Evolutionary conservation across 2,797 vertebrate genomes (phyloP).

Genomic region (Heterohyrax brucei): DNA sequence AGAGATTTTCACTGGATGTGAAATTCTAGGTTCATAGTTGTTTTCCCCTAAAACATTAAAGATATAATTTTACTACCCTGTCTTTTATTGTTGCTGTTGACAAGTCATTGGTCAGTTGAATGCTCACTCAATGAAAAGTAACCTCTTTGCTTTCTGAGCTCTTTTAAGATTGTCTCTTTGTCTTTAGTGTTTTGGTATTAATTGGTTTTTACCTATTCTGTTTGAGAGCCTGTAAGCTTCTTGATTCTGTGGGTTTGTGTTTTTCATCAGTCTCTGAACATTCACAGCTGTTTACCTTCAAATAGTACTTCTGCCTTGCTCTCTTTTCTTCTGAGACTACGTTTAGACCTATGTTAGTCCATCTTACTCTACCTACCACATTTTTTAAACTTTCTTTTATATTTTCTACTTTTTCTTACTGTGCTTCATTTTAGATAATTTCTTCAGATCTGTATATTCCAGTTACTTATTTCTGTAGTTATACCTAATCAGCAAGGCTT

Average conservation of each 20-base stretch:
- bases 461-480: not conserved
- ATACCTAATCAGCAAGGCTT: not conserved
- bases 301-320: not conserved
- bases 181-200: not conserved
- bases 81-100: conserved; percentile 34
- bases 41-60: conserved; percentile 12
- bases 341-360: not conserved
- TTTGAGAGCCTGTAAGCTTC: conserved; percentile 10
- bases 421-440: conserved; percentile 23
- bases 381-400: not conserved
- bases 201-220: conserved; percentile 20
- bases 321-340: not conserved
- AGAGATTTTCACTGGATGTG: not conserved
- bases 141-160: not conserved
- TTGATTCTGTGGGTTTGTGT: not conserved
- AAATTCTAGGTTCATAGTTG: not conserved
- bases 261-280: conserved; percentile 6
- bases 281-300: not conserved
- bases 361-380: conserved; percentile 1
- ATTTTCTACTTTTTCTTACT: conserved; percentile 39
- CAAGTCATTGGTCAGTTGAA: conserved; percentile 17
- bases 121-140: conserved; percentile 15
- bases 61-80: conserved; percentile 2
- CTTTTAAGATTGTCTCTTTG: conserved; percentile 28
- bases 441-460: conserved; percentile 16